Conservation (phyloP, 2,113 vertebrate species). For the Brachyistius frenatus region DNA sequence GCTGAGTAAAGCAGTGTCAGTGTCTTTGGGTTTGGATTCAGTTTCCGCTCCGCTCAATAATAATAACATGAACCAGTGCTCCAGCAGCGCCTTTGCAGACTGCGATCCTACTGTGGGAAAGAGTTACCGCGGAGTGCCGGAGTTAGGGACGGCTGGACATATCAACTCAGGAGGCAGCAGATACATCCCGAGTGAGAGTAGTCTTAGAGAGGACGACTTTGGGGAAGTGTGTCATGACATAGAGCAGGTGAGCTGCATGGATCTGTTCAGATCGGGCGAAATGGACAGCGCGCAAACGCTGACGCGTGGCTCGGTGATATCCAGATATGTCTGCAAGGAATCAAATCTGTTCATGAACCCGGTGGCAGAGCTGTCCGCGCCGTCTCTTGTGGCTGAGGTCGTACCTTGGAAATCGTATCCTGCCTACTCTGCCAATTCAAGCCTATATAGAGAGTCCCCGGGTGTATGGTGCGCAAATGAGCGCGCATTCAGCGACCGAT, state of each 20-base stretch:
- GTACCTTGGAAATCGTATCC: conserved; percentile 33
- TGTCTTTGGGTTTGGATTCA: conserved; percentile 89
- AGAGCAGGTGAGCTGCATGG: conserved; percentile 74
- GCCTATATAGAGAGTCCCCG: conserved; percentile 32
- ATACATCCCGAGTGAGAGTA: neutral
- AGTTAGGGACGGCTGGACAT: conserved; percentile 23
- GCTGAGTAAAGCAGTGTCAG: conserved; percentile 89
- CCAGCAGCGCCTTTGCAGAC: conserved; percentile 52
- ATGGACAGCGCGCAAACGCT: conserved; percentile 32
- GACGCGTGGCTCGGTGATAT: conserved; percentile 56
- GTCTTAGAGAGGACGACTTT: conserved; percentile 34
- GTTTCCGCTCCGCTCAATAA: conserved; percentile 74
- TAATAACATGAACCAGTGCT: conserved; percentile 67
- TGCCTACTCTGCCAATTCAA: conserved; percentile 21
- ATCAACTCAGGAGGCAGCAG: conserved; percentile 17
- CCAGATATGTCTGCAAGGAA: conserved; percentile 61
- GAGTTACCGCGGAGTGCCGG: conserved; percentile 17
- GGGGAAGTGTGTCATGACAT: conserved; percentile 56
- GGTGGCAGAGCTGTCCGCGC: conserved; percentile 23
- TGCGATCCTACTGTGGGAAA: conserved; percentile 55
- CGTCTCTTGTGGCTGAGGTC: conserved; percentile 48
- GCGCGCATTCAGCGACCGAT: conserved; percentile 40
- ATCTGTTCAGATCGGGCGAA: conserved; percentile 64
- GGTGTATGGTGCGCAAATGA: conserved; percentile 61
- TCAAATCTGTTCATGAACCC: conserved; percentile 57